Base-by-base conservation (phyloP, 2,888 invertebrate species). In the Diplolepis rosae region DNA sequence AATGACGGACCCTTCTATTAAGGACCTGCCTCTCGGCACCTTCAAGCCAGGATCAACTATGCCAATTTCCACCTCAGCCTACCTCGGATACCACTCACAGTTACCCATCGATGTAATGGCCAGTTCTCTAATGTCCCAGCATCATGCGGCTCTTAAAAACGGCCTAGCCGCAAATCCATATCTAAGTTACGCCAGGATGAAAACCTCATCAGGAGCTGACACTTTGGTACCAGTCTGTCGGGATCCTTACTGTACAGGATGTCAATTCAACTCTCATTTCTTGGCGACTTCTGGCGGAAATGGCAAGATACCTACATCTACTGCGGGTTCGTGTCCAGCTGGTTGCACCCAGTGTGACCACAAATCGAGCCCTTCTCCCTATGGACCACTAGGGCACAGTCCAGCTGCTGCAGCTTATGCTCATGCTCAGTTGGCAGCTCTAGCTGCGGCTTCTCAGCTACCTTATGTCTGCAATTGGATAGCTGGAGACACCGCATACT, bases 401-500 rank as follows among this genome's bases (percentile, higher is more conserved):
- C 92, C 92, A 0, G 92, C 92, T 0, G 94, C 94, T 0, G 93
- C 94, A 1, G 93, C 94, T 0, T 94, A 94, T 82, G 94, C 95
- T 32, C 95, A 95, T 82, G 95, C 95, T 9, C 95, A 95, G 84
- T 86, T 95, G 32, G 94, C 95, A 0, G 95, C 95, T 0, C 85
- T 95, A 72, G 95, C 95, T 0, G 95, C 95, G 0, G 95, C 95
- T 13, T 94, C 95, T 0, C 95, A 95, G 83, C 90, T 95, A 77
- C 96, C 96, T 0, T 96, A 95, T 85, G 94, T 96, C 0, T 98
- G 98, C 90, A 96, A 95, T 88, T 98, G 97, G 97, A 95, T 97
- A 85, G 94, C 94, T 6, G 93, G 94, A 2, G 95, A 95, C 85
- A 93, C 95, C 0, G 92, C 94, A 0, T 97, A 96, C 85, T 98